A percentile compares a stretch with the other conserved stretches of the same genome.
Evolutionary conservation across 2,888 invertebrate species (phyloP).

Genomic region (Hypsopygia costalis): DNA sequence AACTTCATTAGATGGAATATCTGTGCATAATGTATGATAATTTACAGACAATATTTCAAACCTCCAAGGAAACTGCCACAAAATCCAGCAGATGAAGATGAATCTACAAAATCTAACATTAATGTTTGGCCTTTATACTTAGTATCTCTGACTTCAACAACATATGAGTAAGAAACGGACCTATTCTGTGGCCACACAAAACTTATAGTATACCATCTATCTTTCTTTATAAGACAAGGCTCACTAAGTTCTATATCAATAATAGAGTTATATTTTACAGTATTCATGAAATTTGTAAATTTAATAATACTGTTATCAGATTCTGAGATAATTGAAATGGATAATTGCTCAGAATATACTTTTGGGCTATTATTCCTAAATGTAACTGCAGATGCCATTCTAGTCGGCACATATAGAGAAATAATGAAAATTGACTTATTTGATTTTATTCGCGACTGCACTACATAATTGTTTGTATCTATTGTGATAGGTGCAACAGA

Average conservation of each 20-base stretch:
- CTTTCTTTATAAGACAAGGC: slow-evolving; percentile 63
- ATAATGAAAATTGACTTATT: slow-evolving; percentile 69
- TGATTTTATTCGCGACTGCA: slow-evolving; percentile 56
- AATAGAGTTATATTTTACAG: slow-evolving; percentile 63
- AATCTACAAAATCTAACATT: slow-evolving; percentile 66
- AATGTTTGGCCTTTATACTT: slow-evolving; percentile 50
- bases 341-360: slow-evolving; percentile 62
- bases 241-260: slow-evolving; percentile 61
- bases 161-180: slow-evolving; percentile 53
- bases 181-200: slow-evolving; percentile 60
- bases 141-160: slow-evolving; percentile 59
- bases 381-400: slow-evolving; percentile 60
- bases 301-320: slow-evolving; percentile 53
- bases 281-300: slow-evolving; percentile 52
- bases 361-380: slow-evolving; percentile 48
- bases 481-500: slow-evolving; percentile 63
- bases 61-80: slow-evolving; percentile 66
- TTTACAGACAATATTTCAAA: slow-evolving; percentile 65
- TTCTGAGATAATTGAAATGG: slow-evolving; percentile 54
- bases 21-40: neutral
- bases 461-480: slow-evolving; percentile 47
- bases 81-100: slow-evolving; percentile 37
- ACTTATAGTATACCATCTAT: slow-evolving; percentile 65
- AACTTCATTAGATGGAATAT: too few species aligned
- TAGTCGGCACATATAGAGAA: slow-evolving; percentile 64